Evolutionary conservation across 2,888 invertebrate genomes (phyloP), one percentile per base, ranked within the genome.

Genomic region (Anoplius nigerrimus): DNA sequence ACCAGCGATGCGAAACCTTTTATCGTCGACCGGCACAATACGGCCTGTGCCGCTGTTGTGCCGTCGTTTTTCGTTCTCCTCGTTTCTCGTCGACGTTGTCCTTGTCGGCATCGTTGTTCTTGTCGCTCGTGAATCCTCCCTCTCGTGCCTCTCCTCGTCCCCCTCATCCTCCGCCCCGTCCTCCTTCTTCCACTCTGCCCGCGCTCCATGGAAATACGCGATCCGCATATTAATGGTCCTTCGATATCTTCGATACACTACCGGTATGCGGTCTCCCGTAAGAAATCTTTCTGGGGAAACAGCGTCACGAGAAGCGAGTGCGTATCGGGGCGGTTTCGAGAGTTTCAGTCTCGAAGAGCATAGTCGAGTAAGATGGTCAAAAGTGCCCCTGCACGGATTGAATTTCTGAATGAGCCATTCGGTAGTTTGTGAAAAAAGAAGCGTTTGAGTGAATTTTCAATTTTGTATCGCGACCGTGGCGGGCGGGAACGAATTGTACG

Each of bases 11-110:
- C 83, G 82, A 84, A 82, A 82, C 74, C 84, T 81, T 84, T 84
- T 83, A 84, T 84, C 83, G 80, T 76, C 74, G 78, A 80, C 76
- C 81, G 73, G 80, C 75, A 84, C 84, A 84, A 84, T 84, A 69
- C 76, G 64, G 59, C 69, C 54, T 54, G 42, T 60, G 55, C 65
- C 56, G 69, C 54, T 55, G 63, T 45, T 53, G 55, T 63, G 59
- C 59, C 51, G 59, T 60, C 13, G 48, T 59, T 13, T 15, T 58
- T 27, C 21, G 27, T 54, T 27, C 48, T 46, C 46, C 5, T 46
- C 55, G 22, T 66, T 46, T 60, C 52, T 69, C 57, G 60, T 64
- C 63, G 22, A 63, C 58, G 58, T 61, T 53, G 59, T 45, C 65
- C 65, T 58, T 54, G 21, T 42, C 21, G 5, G 43, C 13, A 34